Conservation (phyloP, 2,113 vertebrate genomes). For the Triplophysa dalaica region DNA sequence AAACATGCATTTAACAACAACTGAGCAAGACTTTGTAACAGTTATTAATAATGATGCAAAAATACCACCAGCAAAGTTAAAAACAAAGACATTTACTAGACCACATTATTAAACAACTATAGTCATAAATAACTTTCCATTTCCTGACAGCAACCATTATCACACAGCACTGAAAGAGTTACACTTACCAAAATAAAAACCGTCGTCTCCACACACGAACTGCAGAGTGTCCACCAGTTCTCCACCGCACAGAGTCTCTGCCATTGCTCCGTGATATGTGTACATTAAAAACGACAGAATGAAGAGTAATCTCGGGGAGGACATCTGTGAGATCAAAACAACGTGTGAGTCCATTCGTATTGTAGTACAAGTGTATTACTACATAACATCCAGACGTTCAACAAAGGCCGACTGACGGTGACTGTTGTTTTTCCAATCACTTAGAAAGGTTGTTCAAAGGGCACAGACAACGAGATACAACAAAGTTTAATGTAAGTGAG, state of each 20-base stretch:
- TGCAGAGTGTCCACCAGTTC: slow-evolving; percentile 88
- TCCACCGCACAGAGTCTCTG: slow-evolving; percentile 85
- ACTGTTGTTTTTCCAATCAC: slow-evolving; percentile 4
- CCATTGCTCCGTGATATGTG: slow-evolving; percentile 72
- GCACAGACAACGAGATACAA: not conserved
- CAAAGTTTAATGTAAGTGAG: slow-evolving; percentile 1
- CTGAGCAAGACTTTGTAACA: not conserved
- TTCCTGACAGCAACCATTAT: slow-evolving; percentile 1
- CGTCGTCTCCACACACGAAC: slow-evolving; percentile 85
- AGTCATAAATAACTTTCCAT: not conserved
- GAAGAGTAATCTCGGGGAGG: slow-evolving; percentile 68
- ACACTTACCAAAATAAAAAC: slow-evolving; percentile 88
- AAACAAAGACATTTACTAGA: not conserved
- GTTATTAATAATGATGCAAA: not conserved
- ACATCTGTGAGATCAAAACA: slow-evolving; percentile 60
- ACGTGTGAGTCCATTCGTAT: not conserved
- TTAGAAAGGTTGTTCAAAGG: not conserved
- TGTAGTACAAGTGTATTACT: not conserved
- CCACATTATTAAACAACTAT: not conserved
- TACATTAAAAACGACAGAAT: slow-evolving; percentile 77
- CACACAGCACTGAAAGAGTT: slow-evolving; percentile 1
- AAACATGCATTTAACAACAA: not conserved
- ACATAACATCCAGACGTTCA: not conserved
- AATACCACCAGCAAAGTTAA: not conserved
- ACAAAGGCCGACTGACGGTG: not conserved